A percentile compares a stretch with the other conserved stretches of the same genome.
Conservation (phyloP, 2,113 vertebrate genomes). For the Phainopepla nitens region DNA sequence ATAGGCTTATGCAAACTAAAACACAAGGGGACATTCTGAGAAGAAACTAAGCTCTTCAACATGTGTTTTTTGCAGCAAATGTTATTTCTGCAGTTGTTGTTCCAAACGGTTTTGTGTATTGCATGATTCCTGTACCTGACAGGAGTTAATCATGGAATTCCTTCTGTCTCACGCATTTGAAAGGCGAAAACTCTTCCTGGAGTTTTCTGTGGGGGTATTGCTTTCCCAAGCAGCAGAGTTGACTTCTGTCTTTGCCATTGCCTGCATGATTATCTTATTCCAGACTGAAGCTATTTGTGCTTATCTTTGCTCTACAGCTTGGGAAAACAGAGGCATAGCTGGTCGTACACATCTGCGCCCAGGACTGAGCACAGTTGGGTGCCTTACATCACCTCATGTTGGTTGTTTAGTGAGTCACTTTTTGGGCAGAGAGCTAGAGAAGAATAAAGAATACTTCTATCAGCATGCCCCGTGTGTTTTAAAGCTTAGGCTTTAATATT, state of each 20-base stretch:
- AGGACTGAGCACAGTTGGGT: background rate
- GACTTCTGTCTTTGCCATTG: background rate
- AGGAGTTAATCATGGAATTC: background rate
- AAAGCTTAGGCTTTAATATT: conserved; percentile 15
- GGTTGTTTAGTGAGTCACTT: conserved; percentile 47
- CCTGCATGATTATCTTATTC: background rate
- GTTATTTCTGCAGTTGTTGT: background rate
- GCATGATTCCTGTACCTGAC: background rate
- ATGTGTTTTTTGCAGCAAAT: background rate
- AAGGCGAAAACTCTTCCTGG: background rate
- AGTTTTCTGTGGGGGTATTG: background rate
- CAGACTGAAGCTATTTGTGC: conserved; percentile 8
- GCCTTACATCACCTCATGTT: conserved; percentile 25
- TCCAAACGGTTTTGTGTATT: background rate
- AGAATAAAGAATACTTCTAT: conserved; percentile 29
- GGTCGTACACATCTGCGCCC: background rate
- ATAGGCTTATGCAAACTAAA: background rate
- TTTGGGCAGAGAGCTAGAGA: conserved; percentile 32
- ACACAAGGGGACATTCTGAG: background rate
- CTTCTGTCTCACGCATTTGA: background rate
- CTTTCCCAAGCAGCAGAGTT: background rate
- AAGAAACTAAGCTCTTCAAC: background rate
- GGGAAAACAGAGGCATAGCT: conserved; percentile 25
- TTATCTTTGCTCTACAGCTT: conserved; percentile 53
- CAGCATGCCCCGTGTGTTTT: conserved; percentile 7